Evolutionary conservation across 92 coral and sea anemone species (phyloP), one percentile per base, ranked within the genome.

Genomic region (Porites evermanni): DNA sequence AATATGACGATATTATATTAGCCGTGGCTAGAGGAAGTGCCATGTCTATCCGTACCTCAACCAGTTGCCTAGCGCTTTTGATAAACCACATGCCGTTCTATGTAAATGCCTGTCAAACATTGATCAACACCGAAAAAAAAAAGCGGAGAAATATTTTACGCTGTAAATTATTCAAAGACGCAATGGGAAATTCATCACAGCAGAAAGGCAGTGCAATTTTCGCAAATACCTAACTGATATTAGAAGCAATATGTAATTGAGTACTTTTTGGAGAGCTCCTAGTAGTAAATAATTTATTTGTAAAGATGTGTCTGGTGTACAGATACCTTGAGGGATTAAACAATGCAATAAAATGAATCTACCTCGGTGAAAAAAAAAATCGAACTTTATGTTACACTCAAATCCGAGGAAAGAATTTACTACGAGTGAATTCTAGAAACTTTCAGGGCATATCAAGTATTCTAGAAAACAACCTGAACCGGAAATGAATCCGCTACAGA

Each of bases 31-130:
- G 44, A 13, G 11, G 64, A 13, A 79, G 64, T 79, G 21, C 72
- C 70, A 82, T 72, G 53, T 50, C 74, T 61, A 54, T 12, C 64
- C 1, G 53, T 67, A 26, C 4, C 8, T 24, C 26, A 14, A 60
- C 20, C 51, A 81, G 65, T 52, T 69, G 76, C 65, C 54, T 2
- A 38, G 69, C 26, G 86, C 44, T 59, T 38, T 32, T 6, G 44
- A 69, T 54, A 2, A 80, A 82, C 59, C 86, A 82, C 79, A 82
- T 72, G 86, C 61, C 13, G 61, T 82, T 72, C 23, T 9, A 19
- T 82, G 50, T 60, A 19, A 18, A 29, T 47, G 56, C 44, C 64
- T 71, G 23, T 47, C 59, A 59, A 59, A 72, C 58, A 29, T 1
- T 21, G 56, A 38, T 14, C 2, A 64, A 52, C 51, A 59, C 32